These are phyloP conservation scores for Mimachlamys varia DNA, from an alignment of 2,888 invertebrate genomes.

Conservation along the genomic window DNA sequence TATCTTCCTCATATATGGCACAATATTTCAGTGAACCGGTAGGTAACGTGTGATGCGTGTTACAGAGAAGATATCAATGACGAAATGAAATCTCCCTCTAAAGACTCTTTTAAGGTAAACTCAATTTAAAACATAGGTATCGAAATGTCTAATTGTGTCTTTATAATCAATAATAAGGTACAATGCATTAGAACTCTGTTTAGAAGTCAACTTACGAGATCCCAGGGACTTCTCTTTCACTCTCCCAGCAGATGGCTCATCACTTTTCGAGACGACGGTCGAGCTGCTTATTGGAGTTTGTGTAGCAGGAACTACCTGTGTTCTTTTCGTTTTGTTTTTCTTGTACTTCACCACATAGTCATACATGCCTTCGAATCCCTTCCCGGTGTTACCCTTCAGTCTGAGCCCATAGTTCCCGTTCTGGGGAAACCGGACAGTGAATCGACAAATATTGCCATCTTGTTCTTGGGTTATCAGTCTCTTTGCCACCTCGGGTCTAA, in stretches of 20 bases:
- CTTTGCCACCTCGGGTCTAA: slow-evolving; percentile 61
- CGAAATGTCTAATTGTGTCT: too few relatives aligned
- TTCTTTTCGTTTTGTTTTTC: slow-evolving; percentile 48
- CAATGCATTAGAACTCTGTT: too few relatives aligned
- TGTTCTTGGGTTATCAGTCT: slow-evolving; percentile 56
- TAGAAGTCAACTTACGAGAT: not conserved
- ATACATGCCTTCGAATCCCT: slow-evolving; percentile 58
- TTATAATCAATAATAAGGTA: too few relatives aligned
- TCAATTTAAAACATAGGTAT: too few relatives aligned
- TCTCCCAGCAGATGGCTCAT: not conserved
- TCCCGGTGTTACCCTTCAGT: slow-evolving; percentile 55
- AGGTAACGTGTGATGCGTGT: too few relatives aligned
- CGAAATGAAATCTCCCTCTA: too few relatives aligned
- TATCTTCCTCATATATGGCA: too few relatives aligned
- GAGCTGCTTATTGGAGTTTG: slow-evolving; percentile 40
- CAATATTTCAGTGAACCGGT: too few relatives aligned
- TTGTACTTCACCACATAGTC: slow-evolving; percentile 63
- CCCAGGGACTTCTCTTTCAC: not conserved
- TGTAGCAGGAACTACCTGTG: not conserved
- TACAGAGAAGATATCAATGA: too few relatives aligned
- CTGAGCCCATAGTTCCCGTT: slow-evolving; percentile 59
- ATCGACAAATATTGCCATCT: slow-evolving; percentile 54
- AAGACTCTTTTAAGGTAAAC: too few relatives aligned
- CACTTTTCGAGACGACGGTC: slow-evolving; percentile 39
- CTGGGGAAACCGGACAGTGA: slow-evolving; percentile 59